Evolutionary conservation across 2,113 vertebrate genomes (phyloP).

Genomic region (Ictalurus furcatus): DNA sequence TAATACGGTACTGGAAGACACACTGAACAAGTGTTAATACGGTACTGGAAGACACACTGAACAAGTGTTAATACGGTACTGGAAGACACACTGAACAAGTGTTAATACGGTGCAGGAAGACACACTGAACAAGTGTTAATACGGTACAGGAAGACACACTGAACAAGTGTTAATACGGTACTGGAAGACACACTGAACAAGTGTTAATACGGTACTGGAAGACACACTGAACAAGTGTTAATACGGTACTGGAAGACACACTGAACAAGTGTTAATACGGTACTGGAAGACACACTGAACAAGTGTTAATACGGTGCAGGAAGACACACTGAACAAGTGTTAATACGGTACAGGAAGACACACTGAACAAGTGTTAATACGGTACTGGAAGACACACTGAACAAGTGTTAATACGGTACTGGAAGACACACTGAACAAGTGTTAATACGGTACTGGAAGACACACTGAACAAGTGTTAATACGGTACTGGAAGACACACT

Average conservation of each 20-base stretch:
- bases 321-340: background rate
- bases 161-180: no score
- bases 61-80: no score
- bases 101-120: no score
- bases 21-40: no score
- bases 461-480: background rate
- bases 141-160: no score
- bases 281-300: background rate
- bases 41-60: no score
- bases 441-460: background rate
- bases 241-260: background rate
- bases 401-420: background rate
- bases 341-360: background rate
- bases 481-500: background rate
- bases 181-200: background rate
- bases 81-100: no score
- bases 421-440: background rate
- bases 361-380: no score
- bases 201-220: background rate
- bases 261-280: background rate
- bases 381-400: background rate
- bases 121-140: no score
- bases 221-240: no score
- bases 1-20: no score
- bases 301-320: no score